These are phyloP conservation scores for Chiridota heheva DNA, from an alignment of 35 echinoderm and acorn worm genomes.

Conservation along the genomic window DNA sequence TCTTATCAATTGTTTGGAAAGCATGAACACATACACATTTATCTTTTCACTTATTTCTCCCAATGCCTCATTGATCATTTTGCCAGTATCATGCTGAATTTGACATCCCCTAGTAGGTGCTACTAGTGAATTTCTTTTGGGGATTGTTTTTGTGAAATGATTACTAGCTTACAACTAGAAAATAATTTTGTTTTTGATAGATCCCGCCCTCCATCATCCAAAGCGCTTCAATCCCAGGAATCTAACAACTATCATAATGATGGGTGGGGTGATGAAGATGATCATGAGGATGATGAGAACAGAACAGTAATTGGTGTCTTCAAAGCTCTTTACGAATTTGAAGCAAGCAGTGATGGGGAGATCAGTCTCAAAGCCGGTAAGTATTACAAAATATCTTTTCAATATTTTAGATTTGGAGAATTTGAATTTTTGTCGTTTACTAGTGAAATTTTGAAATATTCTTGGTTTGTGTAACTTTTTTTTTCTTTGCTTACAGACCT, in stretches of 20 bases:
- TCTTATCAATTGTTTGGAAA: too few relatives aligned
- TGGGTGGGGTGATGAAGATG: not conserved
- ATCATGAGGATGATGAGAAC: slow-evolving; percentile 24
- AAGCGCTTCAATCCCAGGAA: not conserved
- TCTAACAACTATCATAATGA: not conserved
- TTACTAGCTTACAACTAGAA: too few relatives aligned
- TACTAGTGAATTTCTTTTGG: too few relatives aligned
- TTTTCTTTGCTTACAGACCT: too few relatives aligned
- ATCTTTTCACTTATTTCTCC: too few relatives aligned
- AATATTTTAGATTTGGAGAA: not conserved
- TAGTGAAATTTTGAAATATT: not conserved
- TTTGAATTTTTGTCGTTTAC: not conserved
- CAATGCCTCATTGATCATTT: too few relatives aligned
- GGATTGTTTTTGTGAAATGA: too few relatives aligned
- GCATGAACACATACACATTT: too few relatives aligned
- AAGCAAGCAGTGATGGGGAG: slow-evolving; percentile 28
- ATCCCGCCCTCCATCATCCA: too few relatives aligned
- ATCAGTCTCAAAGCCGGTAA: slow-evolving; percentile 10
- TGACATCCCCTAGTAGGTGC: too few relatives aligned
- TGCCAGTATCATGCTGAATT: too few relatives aligned
- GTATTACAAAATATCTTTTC: not conserved
- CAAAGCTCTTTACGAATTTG: slow-evolving; percentile 19
- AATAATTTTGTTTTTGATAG: too few relatives aligned
- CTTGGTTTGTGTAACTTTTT: not conserved
- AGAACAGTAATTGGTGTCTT: slow-evolving; percentile 15